These are phyloP conservation scores for Tinamus guttatus DNA, from an alignment of 2,113 vertebrate species.

Conservation along the genomic window DNA sequence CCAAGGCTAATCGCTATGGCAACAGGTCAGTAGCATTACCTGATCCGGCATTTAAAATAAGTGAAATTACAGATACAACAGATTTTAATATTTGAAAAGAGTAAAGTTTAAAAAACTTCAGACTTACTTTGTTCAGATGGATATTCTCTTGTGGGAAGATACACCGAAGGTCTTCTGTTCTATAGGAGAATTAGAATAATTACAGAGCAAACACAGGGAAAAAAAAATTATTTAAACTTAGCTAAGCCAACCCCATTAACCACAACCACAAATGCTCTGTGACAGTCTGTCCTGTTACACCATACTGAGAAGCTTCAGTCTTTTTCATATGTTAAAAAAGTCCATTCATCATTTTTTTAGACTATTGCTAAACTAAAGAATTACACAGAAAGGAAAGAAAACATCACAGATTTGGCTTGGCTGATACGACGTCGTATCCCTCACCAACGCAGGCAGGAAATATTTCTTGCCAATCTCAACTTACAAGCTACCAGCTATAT, in stretches of 20 bases:
- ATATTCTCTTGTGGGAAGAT: conserved; percentile 95
- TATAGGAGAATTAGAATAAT: conserved; percentile 56
- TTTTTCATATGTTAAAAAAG: background rate
- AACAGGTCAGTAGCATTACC: background rate
- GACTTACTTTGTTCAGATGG: conserved; percentile 94
- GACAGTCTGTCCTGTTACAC: accelerated
- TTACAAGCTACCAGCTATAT: background rate
- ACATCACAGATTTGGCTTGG: background rate
- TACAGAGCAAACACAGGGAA: background rate
- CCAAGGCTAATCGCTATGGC: background rate
- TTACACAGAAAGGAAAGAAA: accelerated
- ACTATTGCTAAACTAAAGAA: background rate
- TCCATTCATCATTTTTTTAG: background rate
- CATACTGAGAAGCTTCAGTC: background rate
- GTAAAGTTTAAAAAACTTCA: background rate
- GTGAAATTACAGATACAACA: accelerated
- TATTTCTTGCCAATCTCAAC: background rate
- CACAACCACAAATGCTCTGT: accelerated
- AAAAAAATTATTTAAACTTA: background rate
- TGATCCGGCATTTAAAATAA: background rate
- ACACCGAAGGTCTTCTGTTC: conserved; percentile 96
- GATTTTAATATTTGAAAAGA: background rate
- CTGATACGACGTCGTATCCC: background rate
- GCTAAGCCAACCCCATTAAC: background rate
- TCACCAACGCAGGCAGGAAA: background rate